Conservation (phyloP, 2,888 invertebrate species). For the Phalera bucephala region DNA sequence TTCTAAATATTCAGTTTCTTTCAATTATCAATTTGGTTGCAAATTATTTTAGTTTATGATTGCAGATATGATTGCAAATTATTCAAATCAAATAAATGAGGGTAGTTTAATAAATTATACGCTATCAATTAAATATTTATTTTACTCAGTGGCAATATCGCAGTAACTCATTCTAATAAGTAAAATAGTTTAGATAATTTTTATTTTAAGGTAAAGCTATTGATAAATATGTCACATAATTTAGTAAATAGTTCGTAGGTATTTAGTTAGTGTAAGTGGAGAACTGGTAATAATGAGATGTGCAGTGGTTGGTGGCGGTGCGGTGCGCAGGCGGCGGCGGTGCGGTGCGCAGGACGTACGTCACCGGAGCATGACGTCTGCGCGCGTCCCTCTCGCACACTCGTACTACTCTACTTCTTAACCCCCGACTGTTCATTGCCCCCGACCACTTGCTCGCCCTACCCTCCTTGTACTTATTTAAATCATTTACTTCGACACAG, state of each 20-base stretch:
- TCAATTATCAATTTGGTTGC: no score
- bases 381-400: slow-evolving; percentile 42
- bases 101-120: slow-evolving; percentile 15
- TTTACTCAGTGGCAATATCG: no score
- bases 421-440: slow-evolving; percentile 57
- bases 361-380: slow-evolving; percentile 71
- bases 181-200: no score
- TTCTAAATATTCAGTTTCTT: no score
- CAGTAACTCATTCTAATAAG: no score
- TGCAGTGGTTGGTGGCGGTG: slow-evolving; percentile 17
- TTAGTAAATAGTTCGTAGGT: no score
- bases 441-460: slow-evolving; percentile 43
- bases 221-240: no score
- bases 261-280: slow-evolving; percentile 14
- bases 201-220: no score
- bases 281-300: slow-evolving; percentile 42
- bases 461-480: slow-evolving; percentile 50
- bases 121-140: neutral
- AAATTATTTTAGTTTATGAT: no score
- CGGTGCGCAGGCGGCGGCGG: slow-evolving; percentile 20
- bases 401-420: slow-evolving; percentile 40
- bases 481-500: slow-evolving; percentile 27
- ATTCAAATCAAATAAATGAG: slow-evolving; percentile 15
- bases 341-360: slow-evolving; percentile 58
- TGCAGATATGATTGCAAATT: neutral